These are phyloP conservation scores for Pristionchus mayeri DNA, from an alignment of 2,888 invertebrate genomes.

Conservation along the genomic window DNA sequence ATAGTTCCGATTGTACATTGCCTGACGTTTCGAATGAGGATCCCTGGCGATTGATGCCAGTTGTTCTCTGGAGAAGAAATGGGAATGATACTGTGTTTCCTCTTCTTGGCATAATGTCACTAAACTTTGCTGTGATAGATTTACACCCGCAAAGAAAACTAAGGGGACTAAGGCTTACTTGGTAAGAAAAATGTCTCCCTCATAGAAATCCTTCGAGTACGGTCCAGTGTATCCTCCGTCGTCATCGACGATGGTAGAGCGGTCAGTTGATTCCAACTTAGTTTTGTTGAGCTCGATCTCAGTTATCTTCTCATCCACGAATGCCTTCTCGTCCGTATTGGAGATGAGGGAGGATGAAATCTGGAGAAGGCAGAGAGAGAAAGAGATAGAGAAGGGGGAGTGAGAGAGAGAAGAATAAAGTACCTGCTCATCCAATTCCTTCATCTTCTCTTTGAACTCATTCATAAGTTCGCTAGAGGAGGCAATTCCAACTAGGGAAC, in stretches of 20 bases:
- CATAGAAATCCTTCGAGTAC: conserved; percentile 32
- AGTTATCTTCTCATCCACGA: background rate
- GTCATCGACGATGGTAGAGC: conserved; percentile 32
- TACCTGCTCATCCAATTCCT: conserved; percentile 21
- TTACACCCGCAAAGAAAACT: too few species aligned
- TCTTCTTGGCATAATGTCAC: background rate
- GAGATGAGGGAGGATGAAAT: background rate
- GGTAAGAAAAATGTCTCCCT: conserved; percentile 47
- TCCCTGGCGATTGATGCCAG: background rate
- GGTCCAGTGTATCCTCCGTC: conserved; percentile 42
- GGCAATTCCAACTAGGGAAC: background rate
- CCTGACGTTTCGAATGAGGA: conserved; percentile 21
- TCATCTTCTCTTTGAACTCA: conserved; percentile 39
- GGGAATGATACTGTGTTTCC: background rate
- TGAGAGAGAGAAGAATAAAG: background rate
- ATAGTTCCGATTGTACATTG: conserved; percentile 9
- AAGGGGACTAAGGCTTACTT: conserved; percentile 1
- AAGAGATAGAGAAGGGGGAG: background rate
- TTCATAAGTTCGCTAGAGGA: background rate
- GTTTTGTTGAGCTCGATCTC: conserved; percentile 9
- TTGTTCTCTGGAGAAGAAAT: background rate
- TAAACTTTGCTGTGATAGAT: too few species aligned
- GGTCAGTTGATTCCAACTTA: conserved; percentile 3
- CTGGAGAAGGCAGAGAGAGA: background rate
- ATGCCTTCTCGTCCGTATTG: background rate